Conservation (phyloP, 2,797 vertebrate species). For the Allobates femoralis region DNA sequence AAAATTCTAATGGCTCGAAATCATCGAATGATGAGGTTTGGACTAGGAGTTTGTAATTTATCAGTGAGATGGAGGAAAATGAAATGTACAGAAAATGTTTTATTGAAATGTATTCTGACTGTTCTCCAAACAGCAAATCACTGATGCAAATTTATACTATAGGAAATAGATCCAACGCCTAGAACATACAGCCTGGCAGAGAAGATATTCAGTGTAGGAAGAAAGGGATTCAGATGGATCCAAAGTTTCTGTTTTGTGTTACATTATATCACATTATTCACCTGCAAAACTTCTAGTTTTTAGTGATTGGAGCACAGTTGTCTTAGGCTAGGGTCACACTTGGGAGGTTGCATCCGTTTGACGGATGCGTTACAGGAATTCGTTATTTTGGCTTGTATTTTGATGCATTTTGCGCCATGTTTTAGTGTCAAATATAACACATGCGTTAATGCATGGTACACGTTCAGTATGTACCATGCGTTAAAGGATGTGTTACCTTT, state of each 20-base stretch:
- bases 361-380: too few species aligned
- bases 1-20: constrained; percentile 68
- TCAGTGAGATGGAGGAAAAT: constrained; percentile 3
- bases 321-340: too few species aligned
- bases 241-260: background rate
- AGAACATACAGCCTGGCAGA: background rate
- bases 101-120: constrained; percentile 41
- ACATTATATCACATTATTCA: background rate
- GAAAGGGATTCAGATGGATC: background rate
- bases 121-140: constrained; percentile 17
- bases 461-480: too few species aligned
- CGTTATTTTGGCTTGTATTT: too few species aligned
- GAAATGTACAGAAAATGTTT: constrained; percentile 28
- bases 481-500: too few species aligned
- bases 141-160: background rate
- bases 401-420: too few species aligned
- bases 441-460: too few species aligned
- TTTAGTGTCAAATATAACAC: too few species aligned
- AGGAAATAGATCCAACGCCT: constrained; percentile 15
- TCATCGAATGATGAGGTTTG: constrained; percentile 45
- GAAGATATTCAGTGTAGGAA: background rate
- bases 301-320: too few species aligned
- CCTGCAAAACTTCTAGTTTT: too few species aligned
- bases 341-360: too few species aligned
- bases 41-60: constrained; percentile 23